These are phyloP conservation scores for Pegoplata infirma DNA, from an alignment of 2,888 invertebrate genomes.

Conservation along the genomic window DNA sequence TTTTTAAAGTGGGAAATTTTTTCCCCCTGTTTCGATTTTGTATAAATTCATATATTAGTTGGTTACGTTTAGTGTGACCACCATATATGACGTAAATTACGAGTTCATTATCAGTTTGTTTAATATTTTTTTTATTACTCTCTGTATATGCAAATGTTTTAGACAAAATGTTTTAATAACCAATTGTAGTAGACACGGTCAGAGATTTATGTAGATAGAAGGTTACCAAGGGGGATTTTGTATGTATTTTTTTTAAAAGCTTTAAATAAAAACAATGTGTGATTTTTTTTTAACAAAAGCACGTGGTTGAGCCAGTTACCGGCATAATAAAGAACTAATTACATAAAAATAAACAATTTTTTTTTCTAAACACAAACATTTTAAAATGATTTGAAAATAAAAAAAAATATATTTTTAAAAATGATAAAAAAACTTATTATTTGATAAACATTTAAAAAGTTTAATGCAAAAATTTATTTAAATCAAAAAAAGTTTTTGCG, in stretches of 20 bases:
- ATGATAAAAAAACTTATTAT: too few relatives aligned
- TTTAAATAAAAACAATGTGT: neutral
- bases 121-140: neutral
- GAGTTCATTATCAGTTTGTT: conserved; percentile 23
- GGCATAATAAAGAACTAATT: neutral
- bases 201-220: neutral
- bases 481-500: too few relatives aligned
- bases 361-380: neutral
- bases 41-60: too few relatives aligned
- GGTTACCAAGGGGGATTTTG: neutral
- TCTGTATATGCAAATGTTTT: neutral
- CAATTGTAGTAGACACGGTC: neutral
- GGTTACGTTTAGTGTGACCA: neutral
- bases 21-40: too few relatives aligned
- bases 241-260: neutral
- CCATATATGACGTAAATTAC: neutral
- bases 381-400: neutral
- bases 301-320: neutral
- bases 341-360: too few relatives aligned
- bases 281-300: neutral
- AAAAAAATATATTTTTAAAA: too few relatives aligned
- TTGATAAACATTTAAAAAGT: too few relatives aligned
- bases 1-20: too few relatives aligned
- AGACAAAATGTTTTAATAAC: neutral
- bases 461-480: too few relatives aligned